Conservation (phyloP, 2,113 vertebrate genomes). For the Spilogale gracilis region DNA sequence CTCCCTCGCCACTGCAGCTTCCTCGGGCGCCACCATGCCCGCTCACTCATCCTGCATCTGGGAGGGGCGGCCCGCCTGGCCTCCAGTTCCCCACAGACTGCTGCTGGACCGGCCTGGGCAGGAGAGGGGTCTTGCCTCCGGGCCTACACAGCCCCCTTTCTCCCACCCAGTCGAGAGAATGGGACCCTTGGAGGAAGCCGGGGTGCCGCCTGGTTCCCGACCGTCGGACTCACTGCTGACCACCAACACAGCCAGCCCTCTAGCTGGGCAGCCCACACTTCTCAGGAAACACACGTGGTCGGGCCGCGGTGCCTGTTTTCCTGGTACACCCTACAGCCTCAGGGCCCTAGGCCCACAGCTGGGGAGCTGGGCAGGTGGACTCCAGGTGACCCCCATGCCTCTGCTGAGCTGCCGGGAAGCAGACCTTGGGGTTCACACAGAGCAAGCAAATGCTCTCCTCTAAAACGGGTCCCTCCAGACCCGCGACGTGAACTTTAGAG, state of each 20-base stretch:
- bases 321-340: not conserved
- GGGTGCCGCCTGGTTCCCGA: not conserved
- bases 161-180: not conserved
- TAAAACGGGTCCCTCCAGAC: not conserved
- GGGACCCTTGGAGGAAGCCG: not conserved
- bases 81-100: not conserved
- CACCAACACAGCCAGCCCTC: not conserved
- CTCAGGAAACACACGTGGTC: not conserved
- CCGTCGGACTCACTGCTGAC: not conserved
- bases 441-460: not conserved
- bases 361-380: not conserved
- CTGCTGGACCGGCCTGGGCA: not conserved
- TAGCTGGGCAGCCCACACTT: too few relatives aligned
- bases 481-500: too few relatives aligned
- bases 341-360: not conserved
- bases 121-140: not conserved
- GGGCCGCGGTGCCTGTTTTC: not conserved
- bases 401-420: not conserved
- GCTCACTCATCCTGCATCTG: not conserved
- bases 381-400: not conserved
- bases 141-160: not conserved
- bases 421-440: rapidly evolving
- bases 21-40: not conserved
- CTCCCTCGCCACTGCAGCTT: too few relatives aligned
- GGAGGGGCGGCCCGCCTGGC: too few relatives aligned